Percentiles rank a stretch among this genome's conserved stretches.
phyloP scores from a whole-genome alignment of 2,113 vertebrate species.

The Chascanopsetta lugubris region DNA sequence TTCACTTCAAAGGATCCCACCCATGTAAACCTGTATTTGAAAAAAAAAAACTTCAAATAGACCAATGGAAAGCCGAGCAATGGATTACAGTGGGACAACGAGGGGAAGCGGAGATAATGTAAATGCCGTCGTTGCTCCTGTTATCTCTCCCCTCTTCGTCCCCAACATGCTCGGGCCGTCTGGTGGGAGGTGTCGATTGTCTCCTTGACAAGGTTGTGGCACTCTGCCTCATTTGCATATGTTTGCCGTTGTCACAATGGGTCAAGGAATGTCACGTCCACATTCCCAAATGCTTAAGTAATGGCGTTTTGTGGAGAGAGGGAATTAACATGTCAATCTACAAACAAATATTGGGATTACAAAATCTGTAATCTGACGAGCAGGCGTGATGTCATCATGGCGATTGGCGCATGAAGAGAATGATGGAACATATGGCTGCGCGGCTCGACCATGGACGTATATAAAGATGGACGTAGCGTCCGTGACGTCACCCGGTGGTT shows the following conservation, averaged over 20 bases:
- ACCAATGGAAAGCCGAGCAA: conserved; percentile 34
- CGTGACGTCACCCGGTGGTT: too few species aligned
- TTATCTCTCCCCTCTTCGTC: conserved; percentile 15
- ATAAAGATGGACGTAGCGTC: too few species aligned
- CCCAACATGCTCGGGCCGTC: conserved; percentile 34
- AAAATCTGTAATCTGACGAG: conserved; percentile 43
- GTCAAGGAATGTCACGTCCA: conserved; percentile 73
- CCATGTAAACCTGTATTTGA: conserved; percentile 60
- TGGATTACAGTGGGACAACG: conserved; percentile 24
- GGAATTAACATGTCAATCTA: conserved; percentile 66
- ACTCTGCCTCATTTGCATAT: conserved; percentile 73
- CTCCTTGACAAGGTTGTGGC: conserved; percentile 67
- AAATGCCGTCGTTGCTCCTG: conserved; percentile 11
- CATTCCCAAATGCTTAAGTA: conserved; percentile 73
- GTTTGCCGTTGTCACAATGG: conserved; percentile 78
- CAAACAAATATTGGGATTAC: conserved; percentile 55
- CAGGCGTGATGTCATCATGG: background rate
- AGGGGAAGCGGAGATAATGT: conserved; percentile 16
- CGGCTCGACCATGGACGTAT: too few species aligned
- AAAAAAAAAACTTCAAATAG: conserved; percentile 20
- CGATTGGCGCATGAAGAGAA: too few species aligned
- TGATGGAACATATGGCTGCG: too few species aligned
- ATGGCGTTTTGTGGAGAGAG: conserved; percentile 50
- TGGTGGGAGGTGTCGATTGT: conserved; percentile 61
- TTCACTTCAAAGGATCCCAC: conserved; percentile 71